Evolutionary conservation across 2,888 invertebrate species (phyloP).

Genomic region (Zhengitettix transpicula): DNA sequence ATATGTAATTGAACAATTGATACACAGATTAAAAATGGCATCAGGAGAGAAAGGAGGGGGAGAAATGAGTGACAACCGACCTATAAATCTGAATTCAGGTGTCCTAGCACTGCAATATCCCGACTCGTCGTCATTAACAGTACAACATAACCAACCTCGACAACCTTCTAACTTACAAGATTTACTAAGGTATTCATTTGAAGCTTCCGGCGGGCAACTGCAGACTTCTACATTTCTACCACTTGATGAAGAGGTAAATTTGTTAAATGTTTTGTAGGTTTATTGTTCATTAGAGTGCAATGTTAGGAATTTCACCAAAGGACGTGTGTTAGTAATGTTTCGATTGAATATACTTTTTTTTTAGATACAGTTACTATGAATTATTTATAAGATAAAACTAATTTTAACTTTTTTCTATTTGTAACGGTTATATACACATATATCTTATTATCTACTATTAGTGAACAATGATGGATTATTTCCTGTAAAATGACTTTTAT

Average conservation of each 20-base stretch:
- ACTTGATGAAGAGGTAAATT: slow-evolving; percentile 44
- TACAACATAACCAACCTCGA: slow-evolving; percentile 10
- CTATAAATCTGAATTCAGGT: too few species aligned
- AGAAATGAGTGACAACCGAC: background rate
- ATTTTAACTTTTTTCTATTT: too few species aligned
- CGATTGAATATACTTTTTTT: too few species aligned
- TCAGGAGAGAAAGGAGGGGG: background rate
- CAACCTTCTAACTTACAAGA: slow-evolving; percentile 32
- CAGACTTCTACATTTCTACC: slow-evolving; percentile 37
- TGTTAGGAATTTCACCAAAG: too few species aligned
- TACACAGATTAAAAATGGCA: background rate
- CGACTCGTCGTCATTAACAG: slow-evolving; percentile 2
- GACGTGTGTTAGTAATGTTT: too few species aligned
- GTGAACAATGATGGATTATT: background rate
- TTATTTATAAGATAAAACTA: too few species aligned
- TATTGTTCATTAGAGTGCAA: too few species aligned
- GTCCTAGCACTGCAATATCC: background rate
- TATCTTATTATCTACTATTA: background rate
- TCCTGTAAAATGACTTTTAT: too few species aligned
- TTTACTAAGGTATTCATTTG: slow-evolving; percentile 50
- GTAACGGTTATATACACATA: background rate
- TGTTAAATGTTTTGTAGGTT: background rate
- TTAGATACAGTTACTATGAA: too few species aligned
- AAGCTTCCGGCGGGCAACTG: slow-evolving; percentile 31
- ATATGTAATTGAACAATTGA: too few species aligned